A percentile compares a stretch with the other conserved stretches of the same genome.
Conservation (phyloP, 2,797 vertebrate genomes). For the Cuculus canorus region DNA sequence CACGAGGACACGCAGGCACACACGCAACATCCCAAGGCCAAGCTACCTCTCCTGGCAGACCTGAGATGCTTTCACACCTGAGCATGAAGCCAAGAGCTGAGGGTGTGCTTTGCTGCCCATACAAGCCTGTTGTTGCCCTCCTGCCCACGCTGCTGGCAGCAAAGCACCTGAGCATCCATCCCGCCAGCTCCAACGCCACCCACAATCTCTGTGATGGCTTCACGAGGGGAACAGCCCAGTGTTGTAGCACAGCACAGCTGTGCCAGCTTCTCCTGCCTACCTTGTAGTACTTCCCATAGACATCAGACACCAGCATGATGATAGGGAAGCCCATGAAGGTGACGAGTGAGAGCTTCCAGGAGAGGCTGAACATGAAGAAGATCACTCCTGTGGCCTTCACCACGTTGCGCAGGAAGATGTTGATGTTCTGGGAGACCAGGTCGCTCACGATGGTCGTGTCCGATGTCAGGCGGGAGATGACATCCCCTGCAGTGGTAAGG, state of each 20-base stretch:
- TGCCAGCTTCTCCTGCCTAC: constrained; percentile 64
- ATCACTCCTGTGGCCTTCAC: constrained; percentile 88
- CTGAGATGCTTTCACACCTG: not conserved
- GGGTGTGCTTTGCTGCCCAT: not conserved
- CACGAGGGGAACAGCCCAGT: not conserved
- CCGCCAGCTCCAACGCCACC: not conserved
- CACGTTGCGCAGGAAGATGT: constrained; percentile 88
- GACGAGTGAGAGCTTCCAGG: constrained; percentile 93
- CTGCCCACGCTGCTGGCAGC: not conserved
- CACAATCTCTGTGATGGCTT: not conserved
- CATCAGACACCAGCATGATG: constrained; percentile 86
- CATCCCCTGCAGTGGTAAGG: constrained; percentile 81
- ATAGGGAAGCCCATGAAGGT: constrained; percentile 95
- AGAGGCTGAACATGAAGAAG: constrained; percentile 93
- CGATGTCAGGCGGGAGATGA: constrained; percentile 92
- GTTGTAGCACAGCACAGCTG: rapidly evolving
- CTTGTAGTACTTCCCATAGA: constrained; percentile 96
- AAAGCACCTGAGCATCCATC: not conserved
- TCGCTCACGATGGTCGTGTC: constrained; percentile 97
- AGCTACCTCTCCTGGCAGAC: not conserved
- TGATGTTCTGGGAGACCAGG: constrained; percentile 93
- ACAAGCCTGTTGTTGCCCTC: not conserved
- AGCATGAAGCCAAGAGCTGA: not conserved
- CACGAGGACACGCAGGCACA: rapidly evolving
- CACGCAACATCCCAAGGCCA: not conserved